Evolutionary conservation across 2,113 vertebrate genomes (phyloP), one percentile per base, ranked within the genome.

Genomic region (Bambusicola thoracicus): DNA sequence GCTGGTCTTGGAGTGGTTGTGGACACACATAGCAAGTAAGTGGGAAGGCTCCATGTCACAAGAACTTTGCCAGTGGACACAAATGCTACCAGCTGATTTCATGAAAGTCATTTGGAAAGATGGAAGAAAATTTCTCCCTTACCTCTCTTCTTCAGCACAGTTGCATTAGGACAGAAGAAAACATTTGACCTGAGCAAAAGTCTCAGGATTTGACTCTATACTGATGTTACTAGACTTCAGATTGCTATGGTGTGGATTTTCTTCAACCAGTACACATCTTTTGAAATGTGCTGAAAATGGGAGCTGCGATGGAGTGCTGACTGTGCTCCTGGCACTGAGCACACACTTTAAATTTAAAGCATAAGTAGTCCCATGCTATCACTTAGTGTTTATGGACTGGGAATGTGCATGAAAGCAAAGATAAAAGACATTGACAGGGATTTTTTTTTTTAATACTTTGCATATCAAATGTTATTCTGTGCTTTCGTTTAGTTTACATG

Each of bases 381-480:
- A 58, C 38, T 92, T 82, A 92, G 44, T n/a, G 62, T 88, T 93
- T 83, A 92, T 63, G 48, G 43, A 29, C 49, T 73, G 48, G 24
- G 40, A 86, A 77, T 88, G 85, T 46, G 49, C 36, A 77, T 24
- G 13, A 59, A 95, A 83, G 44, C 40, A 88, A 48, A 80, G 44
- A 74, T 61, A 68, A 91, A 94, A 93, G 32, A 41, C 30, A 40
- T 21, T 56, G n/a, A 66, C 66, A 22, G 49, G 19, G n/a, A 70
- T 78, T 82, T 93, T 72, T 82, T 93, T 72, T n/a, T 83, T 77
- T 16, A 82, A 56, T 65, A 73, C 19, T 80, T 88, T 40, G 27
- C 17, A 43, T 65, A 72, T 85, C 68, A 65, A 79, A 46, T 15
- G 1, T 32, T 65, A 9, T 63, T 82, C 46, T 36, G 0, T 79